phyloP scores from a whole-genome alignment of 2,888 invertebrate genomes.

The Notocelia uddmanniana region DNA sequence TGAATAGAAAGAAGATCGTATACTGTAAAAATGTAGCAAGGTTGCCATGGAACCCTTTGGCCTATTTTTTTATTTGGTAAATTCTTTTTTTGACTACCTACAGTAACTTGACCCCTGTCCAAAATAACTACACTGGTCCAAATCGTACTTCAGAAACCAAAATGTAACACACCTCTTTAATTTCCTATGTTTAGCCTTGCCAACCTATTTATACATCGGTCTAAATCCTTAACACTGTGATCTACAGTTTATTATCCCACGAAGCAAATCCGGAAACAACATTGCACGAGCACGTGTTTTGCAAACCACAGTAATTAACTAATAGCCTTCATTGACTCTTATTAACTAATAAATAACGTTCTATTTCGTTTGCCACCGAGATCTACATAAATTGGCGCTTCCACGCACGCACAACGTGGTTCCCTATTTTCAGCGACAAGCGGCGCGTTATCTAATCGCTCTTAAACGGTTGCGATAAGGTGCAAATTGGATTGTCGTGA shows the following conservation, averaged over 20 bases:
- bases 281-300: conserved; percentile 6
- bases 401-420: conserved; percentile 20
- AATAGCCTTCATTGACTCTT: neutral
- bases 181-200: conserved; percentile 13
- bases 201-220: neutral
- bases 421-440: conserved; percentile 9
- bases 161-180: neutral
- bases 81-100: no score
- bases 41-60: no score
- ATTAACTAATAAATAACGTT: neutral
- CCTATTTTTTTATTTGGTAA: no score
- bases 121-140: neutral
- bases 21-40: no score
- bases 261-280: neutral
- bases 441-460: neutral
- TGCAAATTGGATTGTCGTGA: neutral
- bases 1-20: no score
- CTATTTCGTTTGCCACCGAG: neutral
- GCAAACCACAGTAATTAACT: neutral
- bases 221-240: neutral
- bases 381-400: conserved; percentile 6
- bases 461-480: neutral
- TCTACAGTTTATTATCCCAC: neutral
- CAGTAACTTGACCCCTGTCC: no score
- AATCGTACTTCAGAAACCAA: neutral